Base-by-base conservation (phyloP, 2,888 invertebrate genomes). In the Netelia inedita region DNA sequence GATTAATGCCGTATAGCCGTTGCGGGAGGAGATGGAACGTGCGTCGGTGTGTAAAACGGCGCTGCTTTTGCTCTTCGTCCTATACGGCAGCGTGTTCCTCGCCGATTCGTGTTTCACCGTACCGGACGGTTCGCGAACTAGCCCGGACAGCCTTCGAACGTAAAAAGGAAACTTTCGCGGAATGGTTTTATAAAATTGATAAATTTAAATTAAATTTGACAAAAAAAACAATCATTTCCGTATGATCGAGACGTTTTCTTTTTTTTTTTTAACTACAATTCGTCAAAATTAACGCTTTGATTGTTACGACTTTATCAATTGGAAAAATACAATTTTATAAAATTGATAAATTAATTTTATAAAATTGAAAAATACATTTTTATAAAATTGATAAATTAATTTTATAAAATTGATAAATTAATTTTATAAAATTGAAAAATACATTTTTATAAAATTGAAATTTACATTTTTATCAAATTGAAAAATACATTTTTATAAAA, bases 1-100 rank as follows among this genome's bases (percentile, higher is more conserved):
- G 91, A 92, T 93, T 93, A 93, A 93, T 93, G 92, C 91, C 90
- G 88, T 85, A 87, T 28, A 28, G 28, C 5, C 28, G 28, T 28
- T 28, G 28, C 28, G 28, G 28, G 79, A 41, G 76, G 82, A 85
- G 87, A 79, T 82, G 81, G 87, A 86, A 85, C 87, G 85, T 79
- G 82, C 53, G 71, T 53, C 41, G 57, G 79, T 66, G 41, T 71
- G 76, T 41, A 68, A 69, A 78, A 78, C 82, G 73, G 57, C 46
- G 46, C 46, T 46, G 14, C 46, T 46, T 10, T 46, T 46, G 14
- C 46, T 46, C 46, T 2, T 6, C 11, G 46, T 10, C 1, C 14
- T 46, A 28, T 3, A 28, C 28, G 11, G 46, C 14, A 10, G 0
- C 14, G 46, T 46, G 46, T 46, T 46, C 5, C 46, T 10, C 14